Evolutionary conservation across 2,888 invertebrate genomes (phyloP).

Genomic region (Acholoe squamosa): DNA sequence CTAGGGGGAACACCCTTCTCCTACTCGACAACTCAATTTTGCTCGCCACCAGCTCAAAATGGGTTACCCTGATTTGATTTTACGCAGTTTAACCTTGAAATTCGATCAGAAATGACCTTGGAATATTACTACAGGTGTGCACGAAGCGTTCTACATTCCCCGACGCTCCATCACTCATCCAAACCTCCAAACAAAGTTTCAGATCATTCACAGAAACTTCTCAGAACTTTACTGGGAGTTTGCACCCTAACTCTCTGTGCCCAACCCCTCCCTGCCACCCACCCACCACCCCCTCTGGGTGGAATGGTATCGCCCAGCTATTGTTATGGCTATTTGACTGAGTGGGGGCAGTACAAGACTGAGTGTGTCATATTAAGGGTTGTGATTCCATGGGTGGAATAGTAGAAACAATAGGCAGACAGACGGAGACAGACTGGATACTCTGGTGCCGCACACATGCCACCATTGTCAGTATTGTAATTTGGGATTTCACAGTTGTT

Average conservation of each 20-base stretch:
- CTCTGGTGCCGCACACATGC: neutral
- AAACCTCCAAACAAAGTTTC: too few relatives aligned
- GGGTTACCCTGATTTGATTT: conserved; percentile 34
- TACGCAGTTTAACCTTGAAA: conserved; percentile 14
- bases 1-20: neutral
- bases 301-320: neutral
- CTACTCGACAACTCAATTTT: neutral
- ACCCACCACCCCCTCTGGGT: neutral
- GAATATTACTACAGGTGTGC: neutral
- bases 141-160: neutral
- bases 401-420: neutral
- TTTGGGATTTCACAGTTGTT: neutral
- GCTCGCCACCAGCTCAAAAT: neutral
- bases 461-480: too few relatives aligned
- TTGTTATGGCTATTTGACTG: neutral
- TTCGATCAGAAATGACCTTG: neutral
- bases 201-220: too few relatives aligned
- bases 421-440: neutral
- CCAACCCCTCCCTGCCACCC: neutral
- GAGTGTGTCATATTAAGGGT: neutral
- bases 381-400: neutral
- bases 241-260: too few relatives aligned
- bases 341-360: neutral
- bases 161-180: neutral
- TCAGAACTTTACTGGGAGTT: too few relatives aligned